Conservation (phyloP, 37 sponge, comb jelly and placozoan genomes). For the Axinella damicornis region DNA sequence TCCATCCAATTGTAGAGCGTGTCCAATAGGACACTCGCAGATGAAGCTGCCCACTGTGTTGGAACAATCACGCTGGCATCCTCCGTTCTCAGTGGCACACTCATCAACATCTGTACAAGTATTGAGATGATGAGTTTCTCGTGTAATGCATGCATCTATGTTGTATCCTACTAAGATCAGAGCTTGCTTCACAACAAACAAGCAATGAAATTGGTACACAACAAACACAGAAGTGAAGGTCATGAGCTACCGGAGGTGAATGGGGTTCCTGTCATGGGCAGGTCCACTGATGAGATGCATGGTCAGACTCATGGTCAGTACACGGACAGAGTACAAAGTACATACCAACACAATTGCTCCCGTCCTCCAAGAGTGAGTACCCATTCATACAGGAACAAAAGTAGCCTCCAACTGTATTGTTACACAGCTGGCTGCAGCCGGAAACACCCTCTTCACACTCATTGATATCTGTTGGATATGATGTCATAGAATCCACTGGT, state of each 20-base stretch:
- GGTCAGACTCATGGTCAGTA: too few relatives aligned
- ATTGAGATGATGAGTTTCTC: too few relatives aligned
- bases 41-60: background rate
- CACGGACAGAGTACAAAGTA: too few relatives aligned
- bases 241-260: too few relatives aligned
- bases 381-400: background rate
- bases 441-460: background rate
- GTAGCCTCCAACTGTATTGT: background rate
- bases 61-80: background rate
- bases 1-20: background rate
- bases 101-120: background rate
- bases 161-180: too few relatives aligned
- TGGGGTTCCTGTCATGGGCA: too few relatives aligned
- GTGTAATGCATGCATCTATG: too few relatives aligned
- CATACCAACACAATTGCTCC: background rate
- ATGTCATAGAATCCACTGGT: too few relatives aligned
- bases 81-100: background rate
- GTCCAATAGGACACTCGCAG: background rate
- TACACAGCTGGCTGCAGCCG: background rate
- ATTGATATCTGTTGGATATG: conserved; percentile 12
- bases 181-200: too few relatives aligned
- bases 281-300: too few relatives aligned
- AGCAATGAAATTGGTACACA: too few relatives aligned
- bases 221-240: too few relatives aligned
- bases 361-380: background rate